phyloP scores from a whole-genome alignment of 2,113 vertebrate species.

The Kryptolebias marmoratus region DNA sequence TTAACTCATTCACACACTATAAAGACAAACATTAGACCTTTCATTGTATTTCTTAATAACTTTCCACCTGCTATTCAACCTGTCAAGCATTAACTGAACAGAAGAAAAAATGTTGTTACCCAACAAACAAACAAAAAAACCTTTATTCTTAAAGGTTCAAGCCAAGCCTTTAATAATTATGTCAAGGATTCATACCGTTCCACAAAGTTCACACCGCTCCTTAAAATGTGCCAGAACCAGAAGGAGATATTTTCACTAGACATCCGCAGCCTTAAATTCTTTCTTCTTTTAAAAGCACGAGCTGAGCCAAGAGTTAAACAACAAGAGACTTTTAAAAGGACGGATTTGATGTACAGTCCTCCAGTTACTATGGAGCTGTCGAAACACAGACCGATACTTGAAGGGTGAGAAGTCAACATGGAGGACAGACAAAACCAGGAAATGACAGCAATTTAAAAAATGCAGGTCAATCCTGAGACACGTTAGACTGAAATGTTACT shows the following conservation, averaged over 20 bases:
- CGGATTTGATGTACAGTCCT: not conserved
- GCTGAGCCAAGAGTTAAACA: not conserved
- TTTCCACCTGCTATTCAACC: not conserved
- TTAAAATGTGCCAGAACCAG: conserved; percentile 25
- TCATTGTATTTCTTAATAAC: no score
- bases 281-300: not conserved
- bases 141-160: not conserved
- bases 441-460: no score
- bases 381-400: no score
- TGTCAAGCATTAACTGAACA: not conserved
- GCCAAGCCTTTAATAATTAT: not conserved
- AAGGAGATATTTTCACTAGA: not conserved
- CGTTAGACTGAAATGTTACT: no score
- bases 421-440: no score
- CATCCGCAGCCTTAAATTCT: not conserved
- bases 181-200: not conserved
- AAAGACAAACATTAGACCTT: no score
- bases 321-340: not conserved
- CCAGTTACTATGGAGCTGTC: no score
- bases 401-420: no score
- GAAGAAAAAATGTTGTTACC: not conserved
- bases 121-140: not conserved
- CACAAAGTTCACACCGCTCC: conserved; percentile 1
- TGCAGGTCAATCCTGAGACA: no score
- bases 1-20: no score